Evolutionary conservation across 2,888 invertebrate genomes (phyloP), one percentile per base, ranked within the genome.

Genomic region (Hypomecis atomaria): DNA sequence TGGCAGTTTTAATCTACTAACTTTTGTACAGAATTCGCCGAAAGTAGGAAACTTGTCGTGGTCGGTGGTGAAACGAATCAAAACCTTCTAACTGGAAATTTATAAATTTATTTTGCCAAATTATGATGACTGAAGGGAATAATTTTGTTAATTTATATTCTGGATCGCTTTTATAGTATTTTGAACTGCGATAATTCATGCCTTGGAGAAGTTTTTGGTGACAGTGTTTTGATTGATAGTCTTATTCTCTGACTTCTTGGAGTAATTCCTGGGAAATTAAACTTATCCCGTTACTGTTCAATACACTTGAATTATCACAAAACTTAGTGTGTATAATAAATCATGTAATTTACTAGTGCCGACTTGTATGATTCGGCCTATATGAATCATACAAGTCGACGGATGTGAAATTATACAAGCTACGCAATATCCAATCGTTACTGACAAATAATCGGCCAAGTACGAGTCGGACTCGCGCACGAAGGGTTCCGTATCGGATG

Each of bases 1-100:
- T 91, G 91, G 90, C 90, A 92, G 90, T 90, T 91, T 91, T 90
- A 92, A 91, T 91, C 88, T 89, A 89, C 89, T 88, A 91, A 91
- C 90, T 91, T 92, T 89, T 88, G 88, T 89, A 83, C 86, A 84
- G 87, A 89, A 89, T 87, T 88, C 86, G 82, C 82, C 85, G 81
- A 86, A 89, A 89, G 89, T 89, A 85, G 82, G 85, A 85, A 89
- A 86, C 87, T 91, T 88, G 88, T 89, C 89, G 89, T 84, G 89
- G 90, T 89, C 78, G 85, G 84, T 77, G 85, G 86, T 81, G 85
- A 83, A 85, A 86, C 85, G 86, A 89, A 89, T 88, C 90, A 87
- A 85, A 87, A 85, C 83, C 85, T 82, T 84, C 85, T 86, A 85
- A 87, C 84, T 83, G 83, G 81, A 82, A 86, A 88, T 86, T 86